A percentile compares a stretch with the other conserved stretches of the same genome.
These are phyloP conservation scores for Cervus canadensis DNA, from an alignment of 2,113 vertebrate species.

Conservation along the genomic window DNA sequence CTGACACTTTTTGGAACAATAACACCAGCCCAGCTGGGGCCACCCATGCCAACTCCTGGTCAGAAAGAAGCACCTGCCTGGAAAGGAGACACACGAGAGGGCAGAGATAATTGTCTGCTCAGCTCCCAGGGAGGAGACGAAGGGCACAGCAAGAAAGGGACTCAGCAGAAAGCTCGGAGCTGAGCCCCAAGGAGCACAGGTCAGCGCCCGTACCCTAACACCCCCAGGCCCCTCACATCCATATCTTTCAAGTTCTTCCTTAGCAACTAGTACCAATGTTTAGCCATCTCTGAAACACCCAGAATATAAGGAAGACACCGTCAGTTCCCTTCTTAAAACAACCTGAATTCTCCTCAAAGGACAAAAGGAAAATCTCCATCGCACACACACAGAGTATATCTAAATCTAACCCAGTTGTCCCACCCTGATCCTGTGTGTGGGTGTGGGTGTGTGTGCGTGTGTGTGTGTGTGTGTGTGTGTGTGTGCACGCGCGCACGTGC, in stretches of 20 bases:
- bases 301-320: neutral
- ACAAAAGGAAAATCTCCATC: neutral
- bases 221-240: neutral
- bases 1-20: neutral
- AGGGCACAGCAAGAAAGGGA: neutral
- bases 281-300: slow-evolving; percentile 6
- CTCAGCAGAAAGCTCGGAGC: neutral
- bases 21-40: neutral
- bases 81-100: neutral
- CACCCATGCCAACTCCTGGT: neutral
- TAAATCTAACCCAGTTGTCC: neutral
- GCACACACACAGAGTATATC: neutral
- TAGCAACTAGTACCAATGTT: neutral
- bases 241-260: neutral
- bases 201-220: neutral
- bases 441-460: too few relatives aligned
- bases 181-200: neutral
- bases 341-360: neutral
- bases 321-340: neutral
- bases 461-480: neutral
- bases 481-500: fast-evolving
- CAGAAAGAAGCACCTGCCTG: neutral
- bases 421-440: neutral
- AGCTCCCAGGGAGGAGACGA: fast-evolving
- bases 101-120: neutral